phyloP scores from a whole-genome alignment of 2,888 invertebrate species.

The Tenthredo notha region DNA sequence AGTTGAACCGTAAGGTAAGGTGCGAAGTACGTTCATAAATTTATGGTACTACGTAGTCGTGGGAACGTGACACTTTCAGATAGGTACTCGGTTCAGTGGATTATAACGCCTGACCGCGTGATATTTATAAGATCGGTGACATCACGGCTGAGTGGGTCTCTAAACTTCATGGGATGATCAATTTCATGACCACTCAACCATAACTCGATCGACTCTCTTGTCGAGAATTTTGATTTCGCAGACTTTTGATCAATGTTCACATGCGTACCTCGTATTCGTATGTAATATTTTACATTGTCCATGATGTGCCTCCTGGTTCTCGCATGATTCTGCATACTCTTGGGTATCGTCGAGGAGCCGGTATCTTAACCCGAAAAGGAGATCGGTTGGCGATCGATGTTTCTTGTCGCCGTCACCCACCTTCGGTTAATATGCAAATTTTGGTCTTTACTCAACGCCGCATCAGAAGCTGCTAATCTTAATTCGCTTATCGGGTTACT shows the following conservation, averaged over 20 bases:
- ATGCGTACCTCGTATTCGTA: neutral
- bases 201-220: constrained; percentile 16
- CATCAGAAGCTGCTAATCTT: constrained; percentile 76
- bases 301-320: neutral
- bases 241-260: neutral
- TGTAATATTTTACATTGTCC: neutral
- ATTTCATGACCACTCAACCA: constrained; percentile 57
- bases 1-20: constrained; percentile 45
- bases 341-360: constrained; percentile 11
- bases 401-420: constrained; percentile 66
- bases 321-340: neutral
- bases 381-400: constrained; percentile 46
- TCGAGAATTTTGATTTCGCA: neutral
- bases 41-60: constrained; percentile 65
- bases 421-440: constrained; percentile 69
- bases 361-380: constrained; percentile 40
- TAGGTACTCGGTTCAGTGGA: constrained; percentile 68
- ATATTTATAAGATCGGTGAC: constrained; percentile 60
- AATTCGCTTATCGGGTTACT: constrained; percentile 78
- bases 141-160: constrained; percentile 62
- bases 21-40: constrained; percentile 67
- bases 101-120: constrained; percentile 68
- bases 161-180: constrained; percentile 65
- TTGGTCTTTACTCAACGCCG: constrained; percentile 74
- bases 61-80: constrained; percentile 75